Evolutionary conservation across 2,797 vertebrate species (phyloP).

Genomic region (Bryconaethiops microstoma): DNA sequence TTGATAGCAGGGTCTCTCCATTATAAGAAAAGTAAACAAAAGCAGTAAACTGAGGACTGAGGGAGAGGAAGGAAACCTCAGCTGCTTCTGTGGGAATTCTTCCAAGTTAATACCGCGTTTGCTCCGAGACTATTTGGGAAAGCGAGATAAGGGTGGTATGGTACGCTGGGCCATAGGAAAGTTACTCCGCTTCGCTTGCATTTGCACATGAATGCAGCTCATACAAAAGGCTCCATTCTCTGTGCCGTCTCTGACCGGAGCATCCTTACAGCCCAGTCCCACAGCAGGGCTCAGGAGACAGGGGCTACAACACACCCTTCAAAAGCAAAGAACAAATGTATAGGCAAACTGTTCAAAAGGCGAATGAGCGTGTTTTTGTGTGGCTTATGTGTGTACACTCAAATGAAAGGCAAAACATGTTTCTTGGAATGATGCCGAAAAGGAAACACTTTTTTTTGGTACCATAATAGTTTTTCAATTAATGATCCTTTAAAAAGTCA

Average conservation of each 20-base stretch:
- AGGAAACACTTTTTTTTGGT: not conserved
- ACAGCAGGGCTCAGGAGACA: slow-evolving; percentile 32
- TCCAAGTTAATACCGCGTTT: slow-evolving; percentile 39
- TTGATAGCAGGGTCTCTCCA: not conserved
- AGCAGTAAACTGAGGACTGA: not conserved
- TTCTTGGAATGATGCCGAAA: not conserved
- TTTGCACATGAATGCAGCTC: slow-evolving; percentile 57
- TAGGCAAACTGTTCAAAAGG: not conserved
- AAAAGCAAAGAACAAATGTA: slow-evolving; percentile 26
- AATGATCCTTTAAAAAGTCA: not conserved
- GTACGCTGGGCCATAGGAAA: slow-evolving; percentile 41
- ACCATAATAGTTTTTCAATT: not conserved
- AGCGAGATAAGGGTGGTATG: slow-evolving; percentile 52
- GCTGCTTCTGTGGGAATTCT: slow-evolving; percentile 36
- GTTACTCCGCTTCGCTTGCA: slow-evolving; percentile 43
- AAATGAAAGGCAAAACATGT: not conserved
- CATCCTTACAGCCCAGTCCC: slow-evolving; percentile 35
- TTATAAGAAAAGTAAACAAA: not conserved
- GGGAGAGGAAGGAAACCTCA: slow-evolving; percentile 17
- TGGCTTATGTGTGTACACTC: slow-evolving; percentile 9
- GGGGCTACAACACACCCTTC: slow-evolving; percentile 21
- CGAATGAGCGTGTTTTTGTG: slow-evolving; percentile 6
- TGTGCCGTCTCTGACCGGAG: slow-evolving; percentile 45
- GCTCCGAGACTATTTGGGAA: slow-evolving; percentile 41
- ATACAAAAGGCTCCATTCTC: slow-evolving; percentile 63